These are phyloP conservation scores for Brachionus calyciflorus DNA, from an alignment of 1,140 invertebrate species.

Conservation along the genomic window DNA sequence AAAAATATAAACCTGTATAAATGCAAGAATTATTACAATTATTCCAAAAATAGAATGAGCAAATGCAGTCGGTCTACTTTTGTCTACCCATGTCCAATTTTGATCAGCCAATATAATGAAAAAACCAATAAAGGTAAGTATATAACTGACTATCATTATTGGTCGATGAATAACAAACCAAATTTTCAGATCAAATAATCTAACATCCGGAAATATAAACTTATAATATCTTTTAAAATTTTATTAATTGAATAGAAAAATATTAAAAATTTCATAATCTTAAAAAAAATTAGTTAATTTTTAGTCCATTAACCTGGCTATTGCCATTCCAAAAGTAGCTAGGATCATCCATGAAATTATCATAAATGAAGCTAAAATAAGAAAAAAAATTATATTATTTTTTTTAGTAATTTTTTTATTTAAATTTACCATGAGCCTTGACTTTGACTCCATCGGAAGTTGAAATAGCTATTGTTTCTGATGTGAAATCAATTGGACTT, in stretches of 20 bases:
- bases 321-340: not conserved
- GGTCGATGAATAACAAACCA: constrained; percentile 42
- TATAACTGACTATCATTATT: not conserved
- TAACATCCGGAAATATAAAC: constrained; percentile 35
- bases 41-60: constrained; percentile 39
- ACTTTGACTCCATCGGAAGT: constrained; percentile 33
- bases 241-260: not conserved
- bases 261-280: not conserved
- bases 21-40: not conserved
- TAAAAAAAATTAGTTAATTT: too few relatives aligned
- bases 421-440: constrained; percentile 1
- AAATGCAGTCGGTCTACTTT: not conserved
- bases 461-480: not conserved
- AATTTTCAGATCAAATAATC: constrained; percentile 31
- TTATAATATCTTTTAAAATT: not conserved
- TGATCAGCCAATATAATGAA: constrained; percentile 14
- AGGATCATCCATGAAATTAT: constrained; percentile 38
- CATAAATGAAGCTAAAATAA: constrained; percentile 36
- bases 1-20: constrained; percentile 14
- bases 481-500: constrained; percentile 5
- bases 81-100: constrained; percentile 41
- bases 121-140: constrained; percentile 11
- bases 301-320: too few relatives aligned
- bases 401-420: not conserved
- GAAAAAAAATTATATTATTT: not conserved